phyloP scores from a whole-genome alignment of 2,113 vertebrate genomes.

The Carlito syrichta region DNA sequence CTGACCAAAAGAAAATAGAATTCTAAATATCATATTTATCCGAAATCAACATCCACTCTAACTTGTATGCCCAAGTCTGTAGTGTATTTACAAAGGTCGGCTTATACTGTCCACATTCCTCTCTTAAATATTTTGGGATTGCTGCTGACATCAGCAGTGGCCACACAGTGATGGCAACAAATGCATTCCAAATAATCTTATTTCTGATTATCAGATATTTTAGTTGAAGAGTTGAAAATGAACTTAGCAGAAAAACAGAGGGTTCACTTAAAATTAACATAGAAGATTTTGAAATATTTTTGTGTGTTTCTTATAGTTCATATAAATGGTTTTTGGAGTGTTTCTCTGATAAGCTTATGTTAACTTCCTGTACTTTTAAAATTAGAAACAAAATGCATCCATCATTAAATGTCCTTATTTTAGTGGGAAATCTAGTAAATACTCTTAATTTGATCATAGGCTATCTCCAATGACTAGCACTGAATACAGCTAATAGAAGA shows the following conservation, averaged over 20 bases:
- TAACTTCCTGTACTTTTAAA: background rate
- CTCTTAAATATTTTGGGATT: background rate
- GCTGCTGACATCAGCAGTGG: background rate
- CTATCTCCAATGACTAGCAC: background rate
- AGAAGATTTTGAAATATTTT: constrained; percentile 21
- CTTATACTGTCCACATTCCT: background rate
- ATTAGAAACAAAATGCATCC: background rate
- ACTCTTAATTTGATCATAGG: background rate
- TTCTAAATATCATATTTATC: background rate
- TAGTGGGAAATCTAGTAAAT: background rate
- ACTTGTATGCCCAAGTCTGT: background rate
- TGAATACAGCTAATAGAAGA: background rate
- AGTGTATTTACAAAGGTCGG: background rate
- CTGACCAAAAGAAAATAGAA: constrained; percentile 20
- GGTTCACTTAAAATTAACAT: background rate
- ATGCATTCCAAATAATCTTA: background rate
- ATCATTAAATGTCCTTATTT: background rate
- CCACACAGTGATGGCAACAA: background rate
- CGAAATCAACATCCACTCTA: background rate
- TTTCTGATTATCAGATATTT: background rate
- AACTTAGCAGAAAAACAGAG: background rate
- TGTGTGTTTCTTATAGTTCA: background rate
- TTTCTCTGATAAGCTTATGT: background rate
- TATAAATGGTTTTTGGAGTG: background rate
- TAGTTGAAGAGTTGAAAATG: background rate